A percentile compares a stretch with the other conserved stretches of the same genome.
Conservation (phyloP, 1,140 invertebrate species). For the Cherax destructor region DNA sequence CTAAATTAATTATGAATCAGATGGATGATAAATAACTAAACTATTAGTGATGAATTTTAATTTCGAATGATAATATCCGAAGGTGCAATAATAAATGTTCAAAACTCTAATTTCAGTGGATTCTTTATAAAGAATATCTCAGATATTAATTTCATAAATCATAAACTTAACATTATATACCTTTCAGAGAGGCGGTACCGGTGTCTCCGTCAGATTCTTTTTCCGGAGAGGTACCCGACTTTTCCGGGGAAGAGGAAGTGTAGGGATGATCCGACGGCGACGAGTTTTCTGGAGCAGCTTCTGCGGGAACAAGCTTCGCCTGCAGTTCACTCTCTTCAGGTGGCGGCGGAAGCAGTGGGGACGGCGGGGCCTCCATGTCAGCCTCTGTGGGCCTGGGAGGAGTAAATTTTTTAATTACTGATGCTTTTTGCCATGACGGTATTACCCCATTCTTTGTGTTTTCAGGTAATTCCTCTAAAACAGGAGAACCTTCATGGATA, state of each 20-base stretch:
- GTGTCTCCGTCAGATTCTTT: conserved; percentile 45
- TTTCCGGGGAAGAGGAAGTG: conserved; percentile 60
- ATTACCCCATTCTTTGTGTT: conserved; percentile 16
- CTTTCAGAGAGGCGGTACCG: conserved; percentile 16
- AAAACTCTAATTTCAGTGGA: no score
- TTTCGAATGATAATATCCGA: no score
- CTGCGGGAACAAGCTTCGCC: conserved; percentile 23
- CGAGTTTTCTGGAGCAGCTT: conserved; percentile 22
- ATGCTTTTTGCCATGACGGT: conserved; percentile 24
- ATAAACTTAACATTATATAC: not conserved
- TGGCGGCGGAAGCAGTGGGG: not conserved
- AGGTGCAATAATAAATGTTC: no score
- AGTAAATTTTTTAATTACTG: conserved; percentile 52
- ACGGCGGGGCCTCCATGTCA: not conserved
- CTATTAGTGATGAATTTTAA: no score
- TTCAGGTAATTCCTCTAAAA: conserved; percentile 5
- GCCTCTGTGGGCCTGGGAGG: conserved; percentile 62
- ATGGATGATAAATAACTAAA: not conserved
- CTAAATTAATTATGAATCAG: not conserved
- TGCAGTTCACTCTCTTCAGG: not conserved
- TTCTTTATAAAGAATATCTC: no score
- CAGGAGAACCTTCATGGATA: conserved; percentile 1
- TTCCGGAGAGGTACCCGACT: conserved; percentile 44
- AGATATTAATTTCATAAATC: not conserved
- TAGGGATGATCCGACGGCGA: conserved; percentile 58